Evolutionary conservation across 1,140 invertebrate genomes (phyloP), one percentile per base, ranked within the genome.

Genomic region (Ridgeia piscesae): DNA sequence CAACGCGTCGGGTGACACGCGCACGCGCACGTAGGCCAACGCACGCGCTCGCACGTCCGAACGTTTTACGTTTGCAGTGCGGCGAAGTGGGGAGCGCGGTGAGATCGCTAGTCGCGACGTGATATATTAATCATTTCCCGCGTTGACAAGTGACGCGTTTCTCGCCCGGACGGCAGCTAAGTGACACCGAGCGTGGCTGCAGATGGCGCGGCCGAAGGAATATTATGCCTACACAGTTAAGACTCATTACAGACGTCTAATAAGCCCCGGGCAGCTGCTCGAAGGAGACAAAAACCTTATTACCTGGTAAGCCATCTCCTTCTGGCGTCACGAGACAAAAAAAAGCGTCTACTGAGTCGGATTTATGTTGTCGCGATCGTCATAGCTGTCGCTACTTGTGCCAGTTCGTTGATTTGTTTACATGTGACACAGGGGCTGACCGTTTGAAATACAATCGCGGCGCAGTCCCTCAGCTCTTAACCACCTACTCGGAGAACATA

Each of bases 301-400:
- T 77, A 77, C 58, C 58, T 27, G 58, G 58, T 77, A 77, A 8
- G 27, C 58, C 58, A 77, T 31, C 58, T 77, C 58, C 58, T 77
- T 77, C 58, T 77, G 58, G 58, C 58, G 14, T 27, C 58, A 77
- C 58, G 58, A 77, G 58, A 31, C 58, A 21, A 21, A 77, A 77
- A 77, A 77, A 77, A 77, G 27, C 11, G 6, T 21, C 0, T 21
- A 2, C 58, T 21, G 14, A 77, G 58, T 77, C 58, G 58, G 58
- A 77, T 77, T 77, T 77, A 77, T 77, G 58, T 77, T 77, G 58
- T 77, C 58, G 58, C 58, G 58, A 77, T 77, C 58, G 58, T 77
- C 58, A 77, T 77, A 77, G 58, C 58, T 77, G 58, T 77, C 58
- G 17, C 58, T 21, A 31, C 58, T 77, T 27, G 6, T 77, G 48